Conservation (phyloP, 2,797 vertebrate species). For the Lepidocolaptes lacrymiger region DNA sequence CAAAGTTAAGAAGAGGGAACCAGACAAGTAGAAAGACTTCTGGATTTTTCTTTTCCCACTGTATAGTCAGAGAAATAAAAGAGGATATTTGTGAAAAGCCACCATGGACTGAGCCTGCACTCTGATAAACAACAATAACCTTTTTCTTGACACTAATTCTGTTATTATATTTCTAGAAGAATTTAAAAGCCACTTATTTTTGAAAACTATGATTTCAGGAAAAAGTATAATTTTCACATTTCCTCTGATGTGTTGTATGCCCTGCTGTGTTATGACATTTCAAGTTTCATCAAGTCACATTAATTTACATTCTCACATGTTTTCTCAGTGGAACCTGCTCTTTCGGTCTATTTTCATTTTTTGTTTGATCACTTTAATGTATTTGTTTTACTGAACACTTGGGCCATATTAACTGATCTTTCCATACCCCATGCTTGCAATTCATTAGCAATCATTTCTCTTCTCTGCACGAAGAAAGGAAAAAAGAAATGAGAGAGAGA, state of each 20-base stretch:
- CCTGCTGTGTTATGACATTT: slow-evolving; percentile 75
- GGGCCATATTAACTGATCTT: slow-evolving; percentile 40
- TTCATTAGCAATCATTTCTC: slow-evolving; percentile 62
- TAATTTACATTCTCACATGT: slow-evolving; percentile 47
- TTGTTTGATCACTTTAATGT: slow-evolving; percentile 47
- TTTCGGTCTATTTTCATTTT: slow-evolving; percentile 56
- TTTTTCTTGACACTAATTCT: slow-evolving; percentile 62
- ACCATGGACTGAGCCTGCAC: background rate
- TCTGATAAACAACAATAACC: slow-evolving; percentile 68
- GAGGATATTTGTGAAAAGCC: slow-evolving; percentile 30
- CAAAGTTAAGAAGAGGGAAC: background rate
- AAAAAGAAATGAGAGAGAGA: background rate
- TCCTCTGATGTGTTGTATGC: slow-evolving; percentile 61
- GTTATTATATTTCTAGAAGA: slow-evolving; percentile 70
- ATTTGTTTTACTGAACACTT: slow-evolving; percentile 30
- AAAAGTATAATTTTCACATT: slow-evolving; percentile 76
- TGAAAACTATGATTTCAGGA: slow-evolving; percentile 39
- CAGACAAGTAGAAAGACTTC: background rate
- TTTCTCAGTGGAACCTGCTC: slow-evolving; percentile 64
- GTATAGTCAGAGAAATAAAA: slow-evolving; percentile 7
- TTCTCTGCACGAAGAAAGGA: slow-evolving; percentile 46
- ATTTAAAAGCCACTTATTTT: slow-evolving; percentile 69
- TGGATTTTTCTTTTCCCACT: background rate
- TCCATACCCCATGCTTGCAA: slow-evolving; percentile 43
- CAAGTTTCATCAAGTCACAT: slow-evolving; percentile 47